Percentiles rank a stretch among this genome's conserved stretches.
Conservation (phyloP, 2,888 invertebrate genomes). For the Cryptops parisi region DNA sequence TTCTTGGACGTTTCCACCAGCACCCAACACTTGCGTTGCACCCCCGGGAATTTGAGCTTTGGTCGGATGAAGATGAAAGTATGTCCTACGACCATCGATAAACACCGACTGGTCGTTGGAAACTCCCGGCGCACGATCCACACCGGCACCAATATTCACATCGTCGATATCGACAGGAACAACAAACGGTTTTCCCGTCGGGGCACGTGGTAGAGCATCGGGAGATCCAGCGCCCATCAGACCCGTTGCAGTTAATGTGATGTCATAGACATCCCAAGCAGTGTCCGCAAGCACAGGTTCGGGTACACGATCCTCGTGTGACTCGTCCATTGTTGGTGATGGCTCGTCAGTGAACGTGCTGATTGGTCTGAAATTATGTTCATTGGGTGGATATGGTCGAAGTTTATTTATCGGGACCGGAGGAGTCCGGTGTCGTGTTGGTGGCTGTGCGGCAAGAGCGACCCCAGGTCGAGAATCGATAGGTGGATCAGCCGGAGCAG, state of each 20-base stretch:
- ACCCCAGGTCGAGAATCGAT: neutral
- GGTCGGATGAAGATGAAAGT: conserved; percentile 36
- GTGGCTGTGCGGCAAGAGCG: neutral
- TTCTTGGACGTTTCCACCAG: neutral
- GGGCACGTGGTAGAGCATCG: conserved; percentile 1
- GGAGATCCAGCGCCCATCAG: neutral
- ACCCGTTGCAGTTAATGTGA: conserved; percentile 9
- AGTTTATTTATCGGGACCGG: neutral
- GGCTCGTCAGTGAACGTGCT: neutral
- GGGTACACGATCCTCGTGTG: conserved; percentile 1
- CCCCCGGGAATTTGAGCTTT: neutral
- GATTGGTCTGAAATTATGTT: neutral
- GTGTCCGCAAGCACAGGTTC: conserved; percentile 1
- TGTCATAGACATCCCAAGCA: neutral
- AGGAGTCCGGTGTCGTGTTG: neutral
- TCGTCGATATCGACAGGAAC: conserved; percentile 48
- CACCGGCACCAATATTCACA: conserved; percentile 25
- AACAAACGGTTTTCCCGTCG: conserved; percentile 38
- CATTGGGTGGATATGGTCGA: neutral
- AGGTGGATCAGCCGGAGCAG: neutral
- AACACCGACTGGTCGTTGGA: conserved; percentile 63
- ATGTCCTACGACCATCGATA: conserved; percentile 78
- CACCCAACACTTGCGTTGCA: neutral
- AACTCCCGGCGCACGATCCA: neutral
- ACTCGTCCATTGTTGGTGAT: neutral